Percentiles rank a stretch among this genome's conserved stretches.
Conservation (phyloP, 2,888 invertebrate genomes). For the Endomychus coccineus region DNA sequence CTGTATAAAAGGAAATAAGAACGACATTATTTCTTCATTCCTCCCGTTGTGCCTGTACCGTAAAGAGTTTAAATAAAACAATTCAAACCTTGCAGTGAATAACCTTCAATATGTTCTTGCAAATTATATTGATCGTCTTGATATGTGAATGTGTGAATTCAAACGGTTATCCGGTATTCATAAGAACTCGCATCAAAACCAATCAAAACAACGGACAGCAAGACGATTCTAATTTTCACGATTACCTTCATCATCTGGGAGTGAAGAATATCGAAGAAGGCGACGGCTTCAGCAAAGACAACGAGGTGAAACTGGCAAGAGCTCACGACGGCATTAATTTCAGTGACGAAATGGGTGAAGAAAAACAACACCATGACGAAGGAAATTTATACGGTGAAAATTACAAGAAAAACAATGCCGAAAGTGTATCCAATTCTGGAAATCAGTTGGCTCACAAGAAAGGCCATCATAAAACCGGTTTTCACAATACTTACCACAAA, state of each 20-base stretch:
- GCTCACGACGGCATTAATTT: conserved; percentile 35
- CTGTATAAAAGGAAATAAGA: too few species aligned
- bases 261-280: conserved; percentile 34
- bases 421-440: too few species aligned
- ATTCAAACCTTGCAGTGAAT: too few species aligned
- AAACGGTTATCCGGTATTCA: conserved; percentile 20
- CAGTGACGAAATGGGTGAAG: conserved; percentile 30
- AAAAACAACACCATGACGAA: conserved; percentile 33
- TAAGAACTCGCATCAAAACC: conserved; percentile 23
- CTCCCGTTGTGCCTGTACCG: too few species aligned
- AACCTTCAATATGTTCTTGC: too few species aligned
- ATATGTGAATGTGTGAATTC: too few species aligned
- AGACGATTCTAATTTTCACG: conserved; percentile 24
- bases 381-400: conserved; percentile 33
- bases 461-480: conserved; percentile 62
- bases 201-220: conserved; percentile 21
- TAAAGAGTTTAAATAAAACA: too few species aligned
- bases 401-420: conserved; percentile 34
- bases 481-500: conserved; percentile 61
- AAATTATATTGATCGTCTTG: too few species aligned
- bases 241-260: conserved; percentile 24
- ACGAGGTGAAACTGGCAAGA: conserved; percentile 31
- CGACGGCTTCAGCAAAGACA: conserved; percentile 36
- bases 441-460: conserved; percentile 57
- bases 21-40: too few species aligned